Percentiles rank a stretch among this genome's conserved stretches.
Conservation (phyloP, 2,797 vertebrate species). For the Echeneis naucrates region DNA sequence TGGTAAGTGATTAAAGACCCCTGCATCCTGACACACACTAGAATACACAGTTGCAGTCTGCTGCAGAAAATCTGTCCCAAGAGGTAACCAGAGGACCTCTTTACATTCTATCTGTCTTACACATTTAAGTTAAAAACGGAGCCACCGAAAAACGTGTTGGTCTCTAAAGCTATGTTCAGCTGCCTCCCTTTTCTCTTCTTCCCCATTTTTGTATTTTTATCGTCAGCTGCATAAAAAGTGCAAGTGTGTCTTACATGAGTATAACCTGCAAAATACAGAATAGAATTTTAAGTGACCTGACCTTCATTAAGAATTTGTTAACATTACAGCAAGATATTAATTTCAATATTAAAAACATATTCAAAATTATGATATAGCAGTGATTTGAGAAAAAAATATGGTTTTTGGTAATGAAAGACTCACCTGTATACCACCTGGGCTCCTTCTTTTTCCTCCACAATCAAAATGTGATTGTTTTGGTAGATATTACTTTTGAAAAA, state of each 20-base stretch:
- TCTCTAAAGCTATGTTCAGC: background rate
- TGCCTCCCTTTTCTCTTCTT: background rate
- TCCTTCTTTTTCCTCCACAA: background rate
- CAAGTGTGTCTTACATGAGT: background rate
- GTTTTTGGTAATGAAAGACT: too few relatives aligned
- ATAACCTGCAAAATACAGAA: too few relatives aligned
- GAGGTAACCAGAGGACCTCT: background rate
- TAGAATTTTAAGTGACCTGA: background rate
- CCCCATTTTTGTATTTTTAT: background rate
- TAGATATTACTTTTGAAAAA: background rate
- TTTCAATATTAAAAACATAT: background rate
- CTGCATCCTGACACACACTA: background rate
- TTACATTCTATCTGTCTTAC: background rate
- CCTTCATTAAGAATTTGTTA: too few relatives aligned
- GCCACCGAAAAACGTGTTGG: background rate
- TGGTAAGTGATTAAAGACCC: constrained; percentile 28
- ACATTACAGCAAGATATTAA: background rate
- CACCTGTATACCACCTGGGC: too few relatives aligned
- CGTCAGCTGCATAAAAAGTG: background rate
- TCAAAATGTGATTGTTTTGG: background rate
- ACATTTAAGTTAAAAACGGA: background rate
- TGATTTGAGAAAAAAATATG: background rate
- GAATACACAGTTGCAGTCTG: background rate
- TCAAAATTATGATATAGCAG: background rate
- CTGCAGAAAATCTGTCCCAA: background rate